Evolutionary conservation across 2,113 vertebrate species (phyloP), one percentile per base, ranked within the genome.

Genomic region (Sapajus apella): DNA sequence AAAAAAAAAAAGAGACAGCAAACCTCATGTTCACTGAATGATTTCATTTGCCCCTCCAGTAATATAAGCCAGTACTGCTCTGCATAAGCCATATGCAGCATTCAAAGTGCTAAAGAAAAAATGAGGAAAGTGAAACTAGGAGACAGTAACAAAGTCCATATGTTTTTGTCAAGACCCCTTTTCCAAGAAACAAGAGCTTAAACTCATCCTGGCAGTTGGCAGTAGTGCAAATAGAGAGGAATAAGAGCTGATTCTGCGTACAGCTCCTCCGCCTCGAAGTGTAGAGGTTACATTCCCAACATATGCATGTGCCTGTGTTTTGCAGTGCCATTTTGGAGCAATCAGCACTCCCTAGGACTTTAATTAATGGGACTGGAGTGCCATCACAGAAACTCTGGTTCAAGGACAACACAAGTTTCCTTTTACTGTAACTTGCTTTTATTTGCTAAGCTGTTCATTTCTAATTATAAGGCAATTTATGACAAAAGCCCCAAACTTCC

Each of bases 401-500:
- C 56, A 86, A 95, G 73, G 40, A 85, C 32, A 45, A 83, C 77
- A 55, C 43, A 75, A 83, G 50, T 27, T 80, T 92, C 81, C 35
- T 92, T 92, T 96, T 45, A 83, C 35, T 82, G 37, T 47, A 90
- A 25, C n/a, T 84, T 58, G 20, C 8, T 64, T 81, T 94, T 52
- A 77, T 73, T 14, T 94, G 50, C 76, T 91, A 79, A 83, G 80
- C 90, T 75, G 72, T 10, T 91, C n/a, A 58, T 64, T 83, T 95
- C 32, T 43, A 95, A 8, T 37, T 92, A 85, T 4, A 3, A 94
- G 27, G 80, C 20, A 70, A 32, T 75, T 82, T 85, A 47, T 92
- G 55, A 94, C 52, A 58, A 84, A 85, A 91, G 35, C 4, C 13
- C n/a, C 68, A 55, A 45, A 56, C 45, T 87, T 95, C 50, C n/a